These are phyloP conservation scores for Passer domesticus DNA, from an alignment of 2,113 vertebrate species.

Conservation along the genomic window DNA sequence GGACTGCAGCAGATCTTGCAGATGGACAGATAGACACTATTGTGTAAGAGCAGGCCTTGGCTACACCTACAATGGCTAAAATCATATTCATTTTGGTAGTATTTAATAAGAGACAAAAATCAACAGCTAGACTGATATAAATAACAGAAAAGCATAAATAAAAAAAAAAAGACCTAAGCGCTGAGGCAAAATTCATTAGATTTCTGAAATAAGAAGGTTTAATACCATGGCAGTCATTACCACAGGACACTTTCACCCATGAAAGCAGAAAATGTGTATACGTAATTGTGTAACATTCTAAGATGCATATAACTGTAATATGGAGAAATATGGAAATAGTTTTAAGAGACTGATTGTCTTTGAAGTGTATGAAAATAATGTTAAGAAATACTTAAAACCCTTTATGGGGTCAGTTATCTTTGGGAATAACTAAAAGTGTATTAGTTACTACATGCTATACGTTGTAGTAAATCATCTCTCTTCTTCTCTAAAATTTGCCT, in stretches of 20 bases:
- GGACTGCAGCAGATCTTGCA: neutral
- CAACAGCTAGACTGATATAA: neutral
- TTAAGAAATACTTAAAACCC: conserved; percentile 4
- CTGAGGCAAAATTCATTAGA: neutral
- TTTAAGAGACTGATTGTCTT: neutral
- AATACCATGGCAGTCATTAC: neutral
- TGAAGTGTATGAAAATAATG: neutral
- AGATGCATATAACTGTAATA: neutral
- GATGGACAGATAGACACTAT: neutral
- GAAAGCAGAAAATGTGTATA: neutral
- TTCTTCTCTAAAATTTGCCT: neutral
- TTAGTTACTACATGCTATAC: neutral
- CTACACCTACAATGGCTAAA: neutral
- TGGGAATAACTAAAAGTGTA: neutral
- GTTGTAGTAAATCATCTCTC: neutral
- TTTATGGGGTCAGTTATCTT: neutral
- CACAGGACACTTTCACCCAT: neutral
- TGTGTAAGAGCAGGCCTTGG: neutral
- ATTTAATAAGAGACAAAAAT: neutral
- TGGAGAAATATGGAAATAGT: neutral
- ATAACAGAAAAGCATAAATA: neutral
- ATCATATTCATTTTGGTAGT: neutral
- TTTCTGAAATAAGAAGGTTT: neutral
- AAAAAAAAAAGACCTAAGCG: neutral
- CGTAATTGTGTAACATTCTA: neutral